Evolutionary conservation across 2,888 invertebrate species (phyloP), one percentile per base, ranked within the genome.

Genomic region (Diogma glabrata): DNA sequence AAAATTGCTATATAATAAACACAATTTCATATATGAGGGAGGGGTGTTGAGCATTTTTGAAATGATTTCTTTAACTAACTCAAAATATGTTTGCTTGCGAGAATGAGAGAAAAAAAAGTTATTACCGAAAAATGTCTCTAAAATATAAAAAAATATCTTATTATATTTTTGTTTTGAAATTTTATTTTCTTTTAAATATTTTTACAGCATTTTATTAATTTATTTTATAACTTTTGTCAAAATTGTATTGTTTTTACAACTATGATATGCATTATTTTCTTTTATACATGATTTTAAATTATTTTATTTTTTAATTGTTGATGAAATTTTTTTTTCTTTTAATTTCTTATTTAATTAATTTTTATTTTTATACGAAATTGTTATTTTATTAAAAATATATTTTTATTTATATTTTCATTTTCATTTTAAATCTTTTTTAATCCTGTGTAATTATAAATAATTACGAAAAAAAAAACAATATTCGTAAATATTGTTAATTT

Each of bases 221-320:
- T 52, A 51, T 49, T 54, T 54, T 54, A 54, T 76, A 81, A 82
- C 82, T 82, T 82, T 83, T 82, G 80, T 81, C 82, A 82, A 81
- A 79, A 82, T 81, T 78, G 77, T 77, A 78, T 78, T 81, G n/a
- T n/a, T 58, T 61, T 85, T 86, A 87, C 85, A 86, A 82, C 86
- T 87, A 87, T 87, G 86, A 87, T 87, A 87, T 87, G 87, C 87
- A 86, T 85, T 82, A 61, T 63, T 67, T 66, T 61, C 61, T 63
- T 55, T 54, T 55, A 51, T 50, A 7, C n/a, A n/a, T n/a, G n/a
- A n/a, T n/a, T n/a, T n/a, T n/a, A n/a, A n/a, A n/a, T n/a, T n/a
- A n/a, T 17, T 47, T 28, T 19, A 12, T 46, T 14, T 54, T 45
- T 51, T 51, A 38, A 38, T 51, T 40, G 49, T 45, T n/a, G n/a